These are phyloP conservation scores for Calidris pugnax DNA, from an alignment of 2,113 vertebrate species.

Conservation along the genomic window DNA sequence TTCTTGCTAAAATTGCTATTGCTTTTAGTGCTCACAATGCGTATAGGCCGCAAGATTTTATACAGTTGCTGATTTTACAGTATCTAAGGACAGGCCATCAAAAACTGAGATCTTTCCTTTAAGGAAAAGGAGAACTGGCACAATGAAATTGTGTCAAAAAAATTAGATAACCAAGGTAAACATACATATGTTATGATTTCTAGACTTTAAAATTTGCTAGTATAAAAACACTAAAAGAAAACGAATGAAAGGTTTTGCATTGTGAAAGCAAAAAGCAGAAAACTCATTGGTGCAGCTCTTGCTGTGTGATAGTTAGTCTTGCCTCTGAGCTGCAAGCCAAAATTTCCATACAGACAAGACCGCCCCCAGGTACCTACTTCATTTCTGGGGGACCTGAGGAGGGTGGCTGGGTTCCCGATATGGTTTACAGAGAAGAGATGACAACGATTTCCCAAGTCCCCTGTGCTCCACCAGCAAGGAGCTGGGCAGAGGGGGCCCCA, in stretches of 20 bases:
- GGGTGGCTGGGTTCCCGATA: rapidly evolving
- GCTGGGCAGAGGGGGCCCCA: background rate
- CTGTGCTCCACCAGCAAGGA: background rate
- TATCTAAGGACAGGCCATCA: background rate
- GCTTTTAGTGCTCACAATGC: background rate
- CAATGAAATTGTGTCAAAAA: rapidly evolving
- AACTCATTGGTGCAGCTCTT: background rate
- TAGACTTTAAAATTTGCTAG: background rate
- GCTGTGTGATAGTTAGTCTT: background rate
- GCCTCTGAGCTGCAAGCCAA: background rate
- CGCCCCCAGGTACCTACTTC: background rate
- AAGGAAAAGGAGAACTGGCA: background rate
- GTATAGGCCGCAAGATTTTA: background rate
- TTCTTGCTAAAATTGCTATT: background rate
- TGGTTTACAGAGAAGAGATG: background rate
- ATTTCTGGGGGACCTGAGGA: rapidly evolving
- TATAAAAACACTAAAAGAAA: background rate
- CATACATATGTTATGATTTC: background rate
- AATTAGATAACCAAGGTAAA: background rate
- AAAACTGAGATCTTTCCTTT: background rate
- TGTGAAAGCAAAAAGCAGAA: background rate
- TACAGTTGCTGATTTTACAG: rapidly evolving
- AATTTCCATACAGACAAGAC: background rate
- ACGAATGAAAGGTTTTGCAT: background rate
- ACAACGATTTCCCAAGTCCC: background rate